phyloP scores from a whole-genome alignment of 2,113 vertebrate genomes.

The Cyanistes caeruleus region DNA sequence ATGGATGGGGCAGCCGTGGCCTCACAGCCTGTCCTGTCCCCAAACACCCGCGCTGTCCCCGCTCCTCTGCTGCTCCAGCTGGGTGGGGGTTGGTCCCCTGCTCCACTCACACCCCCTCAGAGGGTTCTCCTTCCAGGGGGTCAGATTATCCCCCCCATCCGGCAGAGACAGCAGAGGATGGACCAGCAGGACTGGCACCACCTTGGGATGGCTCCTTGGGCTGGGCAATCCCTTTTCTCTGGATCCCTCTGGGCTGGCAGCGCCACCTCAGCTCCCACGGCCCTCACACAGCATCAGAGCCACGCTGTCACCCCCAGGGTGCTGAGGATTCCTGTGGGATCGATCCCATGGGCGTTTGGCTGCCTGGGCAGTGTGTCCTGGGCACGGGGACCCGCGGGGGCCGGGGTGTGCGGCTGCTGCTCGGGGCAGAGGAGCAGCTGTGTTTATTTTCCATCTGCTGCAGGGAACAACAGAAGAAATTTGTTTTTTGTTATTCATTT shows the following conservation, averaged over 20 bases:
- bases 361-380: not conserved
- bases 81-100: accelerated
- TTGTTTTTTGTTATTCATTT: not conserved
- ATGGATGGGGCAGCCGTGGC: accelerated
- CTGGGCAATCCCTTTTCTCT: accelerated
- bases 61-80: not conserved
- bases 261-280: not conserved
- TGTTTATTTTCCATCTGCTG: conserved; percentile 56
- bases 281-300: not conserved
- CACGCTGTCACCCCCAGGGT: accelerated
- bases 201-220: not conserved
- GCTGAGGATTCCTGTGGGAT: not conserved
- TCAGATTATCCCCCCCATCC: not conserved
- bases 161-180: not conserved
- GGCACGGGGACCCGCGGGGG: not conserved
- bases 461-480: not conserved
- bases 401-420: accelerated
- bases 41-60: accelerated
- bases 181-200: accelerated
- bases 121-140: not conserved
- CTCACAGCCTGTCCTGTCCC: not conserved
- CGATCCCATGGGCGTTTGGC: accelerated
- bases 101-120: accelerated
- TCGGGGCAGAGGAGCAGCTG: not conserved
- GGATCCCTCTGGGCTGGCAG: not conserved